Conservation (phyloP, 2,113 vertebrate genomes). For the Coracopsis vasa region DNA sequence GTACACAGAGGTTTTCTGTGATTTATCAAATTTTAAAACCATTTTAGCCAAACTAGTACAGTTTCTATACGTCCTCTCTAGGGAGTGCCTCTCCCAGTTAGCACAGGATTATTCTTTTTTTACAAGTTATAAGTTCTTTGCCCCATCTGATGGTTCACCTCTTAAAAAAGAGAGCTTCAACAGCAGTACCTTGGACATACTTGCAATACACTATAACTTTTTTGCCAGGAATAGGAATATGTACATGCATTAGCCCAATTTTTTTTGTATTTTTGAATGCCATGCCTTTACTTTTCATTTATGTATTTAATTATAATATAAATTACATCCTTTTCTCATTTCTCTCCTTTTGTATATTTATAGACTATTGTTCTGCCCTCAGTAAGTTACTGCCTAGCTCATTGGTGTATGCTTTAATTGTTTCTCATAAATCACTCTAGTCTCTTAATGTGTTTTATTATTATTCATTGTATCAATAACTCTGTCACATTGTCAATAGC, state of each 20-base stretch:
- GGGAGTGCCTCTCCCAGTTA: neutral
- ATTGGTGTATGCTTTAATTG: neutral
- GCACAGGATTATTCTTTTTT: neutral
- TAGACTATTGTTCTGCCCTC: neutral
- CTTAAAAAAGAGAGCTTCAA: neutral
- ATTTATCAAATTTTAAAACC: neutral
- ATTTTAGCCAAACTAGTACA: neutral
- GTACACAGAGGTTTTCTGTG: neutral
- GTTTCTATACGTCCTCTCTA: neutral
- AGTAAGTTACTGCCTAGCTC: neutral
- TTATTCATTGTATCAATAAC: constrained; percentile 22
- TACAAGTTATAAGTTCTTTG: neutral
- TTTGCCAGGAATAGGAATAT: neutral
- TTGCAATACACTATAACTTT: neutral
- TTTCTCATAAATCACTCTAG: constrained; percentile 1
- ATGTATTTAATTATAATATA: neutral
- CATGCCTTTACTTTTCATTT: neutral
- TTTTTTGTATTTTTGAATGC: neutral
- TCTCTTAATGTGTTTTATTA: neutral
- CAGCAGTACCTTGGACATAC: neutral
- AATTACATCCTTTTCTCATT: neutral
- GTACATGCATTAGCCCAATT: neutral
- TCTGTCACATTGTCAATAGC: neutral
- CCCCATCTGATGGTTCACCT: neutral
- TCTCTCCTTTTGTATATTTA: neutral